Evolutionary conservation across 2,888 invertebrate genomes (phyloP).

Genomic region (Andrena marginata): DNA sequence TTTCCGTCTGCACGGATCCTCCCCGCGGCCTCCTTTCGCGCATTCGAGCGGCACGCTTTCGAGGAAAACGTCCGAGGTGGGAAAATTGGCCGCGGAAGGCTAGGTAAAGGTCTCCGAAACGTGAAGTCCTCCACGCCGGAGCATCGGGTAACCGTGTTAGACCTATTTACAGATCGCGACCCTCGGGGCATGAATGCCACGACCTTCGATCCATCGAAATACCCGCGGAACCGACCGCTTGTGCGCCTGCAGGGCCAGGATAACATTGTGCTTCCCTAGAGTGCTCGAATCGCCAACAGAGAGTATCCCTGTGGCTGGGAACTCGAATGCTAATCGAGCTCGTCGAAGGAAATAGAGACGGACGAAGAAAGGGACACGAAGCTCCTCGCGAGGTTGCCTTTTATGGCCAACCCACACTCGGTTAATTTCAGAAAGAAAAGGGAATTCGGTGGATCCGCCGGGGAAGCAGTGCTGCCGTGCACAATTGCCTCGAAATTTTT

Average conservation of each 20-base stretch:
- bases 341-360: too few species aligned
- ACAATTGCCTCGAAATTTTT: slow-evolving; percentile 15
- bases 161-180: slow-evolving; percentile 9
- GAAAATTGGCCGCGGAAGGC: background rate
- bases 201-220: background rate
- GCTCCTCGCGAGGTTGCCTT: too few species aligned
- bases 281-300: background rate
- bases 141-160: background rate
- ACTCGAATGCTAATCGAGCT: too few species aligned
- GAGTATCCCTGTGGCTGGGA: background rate
- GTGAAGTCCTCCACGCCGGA: background rate
- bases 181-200: background rate
- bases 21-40: slow-evolving; percentile 8
- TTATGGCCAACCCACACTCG: background rate
- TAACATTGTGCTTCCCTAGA: background rate
- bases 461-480: background rate
- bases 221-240: background rate
- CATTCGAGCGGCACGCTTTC: background rate
- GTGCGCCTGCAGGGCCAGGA: background rate
- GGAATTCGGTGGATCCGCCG: background rate
- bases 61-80: background rate
- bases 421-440: background rate
- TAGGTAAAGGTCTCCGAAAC: background rate
- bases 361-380: too few species aligned
- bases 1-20: slow-evolving; percentile 8